Percentiles rank a stretch among this genome's conserved stretches.
phyloP scores from a whole-genome alignment of 2,113 vertebrate genomes.

The Tragelaphus scriptus region DNA sequence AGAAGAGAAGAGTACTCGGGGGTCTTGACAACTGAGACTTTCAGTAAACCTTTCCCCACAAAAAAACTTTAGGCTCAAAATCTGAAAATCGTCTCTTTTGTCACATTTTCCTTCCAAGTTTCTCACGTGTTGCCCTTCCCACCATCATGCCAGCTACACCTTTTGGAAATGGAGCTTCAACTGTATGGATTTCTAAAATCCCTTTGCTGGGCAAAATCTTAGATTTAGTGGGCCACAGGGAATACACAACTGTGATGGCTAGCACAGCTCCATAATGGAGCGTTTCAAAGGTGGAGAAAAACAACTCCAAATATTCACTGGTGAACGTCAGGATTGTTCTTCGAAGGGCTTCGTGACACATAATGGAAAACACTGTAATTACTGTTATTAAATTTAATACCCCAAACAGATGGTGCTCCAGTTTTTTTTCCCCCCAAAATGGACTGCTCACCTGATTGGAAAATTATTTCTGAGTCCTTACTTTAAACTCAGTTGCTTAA shows the following conservation, averaged over 20 bases:
- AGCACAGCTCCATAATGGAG: neutral
- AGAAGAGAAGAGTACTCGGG: neutral
- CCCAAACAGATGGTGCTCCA: slow-evolving; percentile 53
- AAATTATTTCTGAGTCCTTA: slow-evolving; percentile 29
- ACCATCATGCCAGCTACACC: too few species aligned
- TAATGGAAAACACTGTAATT: slow-evolving; percentile 53
- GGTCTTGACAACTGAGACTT: neutral
- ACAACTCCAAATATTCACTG: slow-evolving; percentile 30
- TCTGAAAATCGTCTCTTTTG: neutral
- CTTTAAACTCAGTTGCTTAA: neutral
- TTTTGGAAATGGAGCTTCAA: neutral
- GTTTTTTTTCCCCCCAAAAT: fast-evolving
- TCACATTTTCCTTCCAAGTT: neutral
- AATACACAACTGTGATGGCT: neutral
- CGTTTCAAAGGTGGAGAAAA: slow-evolving; percentile 2
- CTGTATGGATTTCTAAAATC: neutral
- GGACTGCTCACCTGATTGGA: slow-evolving; percentile 34
- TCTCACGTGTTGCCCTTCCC: neutral
- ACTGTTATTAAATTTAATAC: slow-evolving; percentile 60
- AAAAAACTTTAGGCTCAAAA: neutral
- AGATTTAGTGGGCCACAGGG: neutral
- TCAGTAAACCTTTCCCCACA: neutral
- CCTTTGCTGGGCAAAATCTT: neutral
- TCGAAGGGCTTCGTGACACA: slow-evolving; percentile 49
- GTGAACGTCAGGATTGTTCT: slow-evolving; percentile 38